Conservation (phyloP, 2,888 invertebrate species). For the Branchipolynoe longqiensis region DNA sequence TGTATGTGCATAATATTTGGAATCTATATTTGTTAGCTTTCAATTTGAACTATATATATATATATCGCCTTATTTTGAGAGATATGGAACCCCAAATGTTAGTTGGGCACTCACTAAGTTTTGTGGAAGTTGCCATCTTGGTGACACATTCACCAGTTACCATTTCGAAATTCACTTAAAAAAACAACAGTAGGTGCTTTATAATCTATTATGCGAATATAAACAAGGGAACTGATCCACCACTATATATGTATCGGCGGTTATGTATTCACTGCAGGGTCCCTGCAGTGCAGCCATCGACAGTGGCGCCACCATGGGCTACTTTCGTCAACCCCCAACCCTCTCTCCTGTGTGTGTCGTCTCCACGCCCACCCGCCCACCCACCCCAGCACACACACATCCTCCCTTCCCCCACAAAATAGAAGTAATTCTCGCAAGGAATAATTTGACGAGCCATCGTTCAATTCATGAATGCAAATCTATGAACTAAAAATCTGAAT, state of each 20-base stretch:
- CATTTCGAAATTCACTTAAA: too few species aligned
- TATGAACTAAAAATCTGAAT: too few species aligned
- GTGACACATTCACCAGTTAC: background rate
- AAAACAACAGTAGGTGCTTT: background rate
- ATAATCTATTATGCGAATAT: too few species aligned
- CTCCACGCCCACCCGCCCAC: background rate
- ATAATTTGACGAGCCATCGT: too few species aligned
- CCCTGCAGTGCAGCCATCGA: too few species aligned
- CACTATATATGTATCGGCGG: background rate
- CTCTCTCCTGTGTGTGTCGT: background rate
- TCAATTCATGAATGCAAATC: too few species aligned
- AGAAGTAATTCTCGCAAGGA: background rate
- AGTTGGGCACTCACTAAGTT: background rate
- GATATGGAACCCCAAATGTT: background rate
- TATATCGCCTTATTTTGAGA: background rate
- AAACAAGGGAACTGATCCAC: background rate
- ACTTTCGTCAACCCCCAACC: background rate
- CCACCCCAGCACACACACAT: background rate
- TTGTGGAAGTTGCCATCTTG: background rate
- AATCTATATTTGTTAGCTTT: background rate
- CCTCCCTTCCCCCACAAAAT: background rate
- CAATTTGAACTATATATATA: background rate
- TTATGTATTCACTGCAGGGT: background rate
- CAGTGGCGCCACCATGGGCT: too few species aligned
- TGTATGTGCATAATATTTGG: background rate